Evolutionary conservation across 2,113 vertebrate species (phyloP).

Genomic region (Anoplopoma fimbria): DNA sequence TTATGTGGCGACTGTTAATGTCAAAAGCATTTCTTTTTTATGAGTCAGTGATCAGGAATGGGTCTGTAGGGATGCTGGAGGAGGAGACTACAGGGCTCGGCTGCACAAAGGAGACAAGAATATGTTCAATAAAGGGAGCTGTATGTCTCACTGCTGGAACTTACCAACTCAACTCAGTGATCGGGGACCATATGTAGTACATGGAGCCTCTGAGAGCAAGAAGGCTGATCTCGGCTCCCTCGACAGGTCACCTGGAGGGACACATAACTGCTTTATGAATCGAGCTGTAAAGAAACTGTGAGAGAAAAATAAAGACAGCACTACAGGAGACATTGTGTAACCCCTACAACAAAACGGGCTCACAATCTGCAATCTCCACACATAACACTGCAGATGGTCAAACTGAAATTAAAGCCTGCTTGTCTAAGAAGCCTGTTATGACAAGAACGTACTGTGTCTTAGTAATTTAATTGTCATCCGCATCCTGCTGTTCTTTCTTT

Average conservation of each 20-base stretch:
- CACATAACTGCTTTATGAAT: not conserved
- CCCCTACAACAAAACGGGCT: constrained; percentile 14
- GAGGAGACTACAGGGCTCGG: constrained; percentile 3
- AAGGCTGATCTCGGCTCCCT: not conserved
- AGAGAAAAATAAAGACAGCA: not conserved
- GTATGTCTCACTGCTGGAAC: constrained; percentile 45
- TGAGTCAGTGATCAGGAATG: constrained; percentile 70
- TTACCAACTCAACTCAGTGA: constrained; percentile 10
- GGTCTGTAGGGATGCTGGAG: constrained; percentile 45
- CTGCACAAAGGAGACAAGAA: constrained; percentile 35
- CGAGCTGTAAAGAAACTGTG: not conserved
- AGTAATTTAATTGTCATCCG: constrained; percentile 23
- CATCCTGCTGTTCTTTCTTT: constrained; percentile 32
- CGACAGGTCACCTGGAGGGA: constrained; percentile 1
- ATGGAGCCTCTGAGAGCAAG: not conserved
- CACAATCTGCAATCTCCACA: not conserved
- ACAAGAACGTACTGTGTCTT: constrained; percentile 7
- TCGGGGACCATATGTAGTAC: constrained; percentile 1
- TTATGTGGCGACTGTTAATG: constrained; percentile 59
- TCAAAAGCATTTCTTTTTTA: constrained; percentile 56
- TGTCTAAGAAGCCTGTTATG: constrained; percentile 29
- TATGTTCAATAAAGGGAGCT: constrained; percentile 42
- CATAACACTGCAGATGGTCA: constrained; percentile 26
- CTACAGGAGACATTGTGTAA: constrained; percentile 8
- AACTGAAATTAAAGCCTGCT: constrained; percentile 39